Evolutionary conservation across 2,888 invertebrate species (phyloP), one percentile per base, ranked within the genome.

Genomic region (Spodoptera picta): DNA sequence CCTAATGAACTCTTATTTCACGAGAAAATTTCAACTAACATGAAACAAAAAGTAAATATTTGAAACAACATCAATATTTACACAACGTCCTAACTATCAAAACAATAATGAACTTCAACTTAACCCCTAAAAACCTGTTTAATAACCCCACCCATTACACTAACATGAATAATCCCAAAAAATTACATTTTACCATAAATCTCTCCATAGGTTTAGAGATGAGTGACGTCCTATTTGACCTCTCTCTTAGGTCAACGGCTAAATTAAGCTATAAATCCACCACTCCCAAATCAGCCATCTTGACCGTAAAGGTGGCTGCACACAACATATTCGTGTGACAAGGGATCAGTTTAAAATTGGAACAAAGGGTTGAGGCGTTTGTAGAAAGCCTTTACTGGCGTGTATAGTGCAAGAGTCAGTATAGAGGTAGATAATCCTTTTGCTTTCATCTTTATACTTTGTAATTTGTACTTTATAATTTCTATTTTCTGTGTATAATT

Each of bases 251-350:
- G 65, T 63, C 66, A 59, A 31, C 42, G 11, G 5, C 52, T 53
- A 56, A 69, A 75, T 78, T 67, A 61, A 53, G 67, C 61, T 60
- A 59, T 77, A 73, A 69, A 75, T 69, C 60, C 60, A 65, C 51
- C 19, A 50, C 55, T 50, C 36, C 44, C 27, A 24, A 59, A 60
- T 61, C 55, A 51, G 57, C 45, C 55, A 61, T 58, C 51, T 57
- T 52, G 57, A 36, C 47, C 43, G 31, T 65, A 45, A 66, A 48
- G n/a, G 3, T 60, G 9, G 10, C 27, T 43, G 4, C 43, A 61
- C 23, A 61, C 11, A 58, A 36, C 36, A 36, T 7, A 36, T 36
- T 36, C 7, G 4, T 73, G 27, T 4, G 6, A 64, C 42, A 42
- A 41, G 45, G 10, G 48, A 48, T n/a, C 27, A 46, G 47, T 65